Percentiles rank a stretch among this genome's conserved stretches.
Conservation (phyloP, 2,113 vertebrate genomes). For the Suncus etruscus region DNA sequence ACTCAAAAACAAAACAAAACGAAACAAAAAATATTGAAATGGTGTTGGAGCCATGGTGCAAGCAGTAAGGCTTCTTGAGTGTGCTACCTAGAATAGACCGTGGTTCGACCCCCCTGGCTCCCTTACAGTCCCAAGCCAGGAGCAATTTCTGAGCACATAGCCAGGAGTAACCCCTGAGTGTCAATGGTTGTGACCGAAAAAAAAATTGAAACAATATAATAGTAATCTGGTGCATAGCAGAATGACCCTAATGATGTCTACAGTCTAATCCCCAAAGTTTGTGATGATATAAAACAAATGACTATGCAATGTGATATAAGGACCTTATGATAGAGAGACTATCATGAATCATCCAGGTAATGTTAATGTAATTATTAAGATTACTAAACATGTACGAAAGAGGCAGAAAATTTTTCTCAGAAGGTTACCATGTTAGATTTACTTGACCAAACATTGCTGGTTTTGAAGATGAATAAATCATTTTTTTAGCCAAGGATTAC, state of each 20-base stretch:
- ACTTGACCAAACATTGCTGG: not conserved
- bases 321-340: not conserved
- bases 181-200: too few relatives aligned
- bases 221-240: constrained; percentile 2
- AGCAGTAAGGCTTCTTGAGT: too few relatives aligned
- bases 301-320: not conserved
- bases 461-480: not conserved
- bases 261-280: not conserved
- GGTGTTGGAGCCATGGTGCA: too few relatives aligned
- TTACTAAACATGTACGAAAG: not conserved
- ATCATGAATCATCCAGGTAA: not conserved
- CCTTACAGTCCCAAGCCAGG: too few relatives aligned
- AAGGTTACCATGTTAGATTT: not conserved
- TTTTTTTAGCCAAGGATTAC: not conserved
- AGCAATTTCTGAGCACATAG: too few relatives aligned
- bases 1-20: not conserved
- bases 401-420: not conserved
- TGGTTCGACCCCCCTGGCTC: too few relatives aligned
- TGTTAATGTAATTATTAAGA: not conserved
- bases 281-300: not conserved
- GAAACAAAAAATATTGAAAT: too few relatives aligned
- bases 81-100: too few relatives aligned
- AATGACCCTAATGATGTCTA: not conserved
- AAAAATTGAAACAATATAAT: not conserved
- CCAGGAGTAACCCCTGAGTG: too few relatives aligned